These are phyloP conservation scores for Calameuta filiformis DNA, from an alignment of 2,888 invertebrate species.

Conservation along the genomic window DNA sequence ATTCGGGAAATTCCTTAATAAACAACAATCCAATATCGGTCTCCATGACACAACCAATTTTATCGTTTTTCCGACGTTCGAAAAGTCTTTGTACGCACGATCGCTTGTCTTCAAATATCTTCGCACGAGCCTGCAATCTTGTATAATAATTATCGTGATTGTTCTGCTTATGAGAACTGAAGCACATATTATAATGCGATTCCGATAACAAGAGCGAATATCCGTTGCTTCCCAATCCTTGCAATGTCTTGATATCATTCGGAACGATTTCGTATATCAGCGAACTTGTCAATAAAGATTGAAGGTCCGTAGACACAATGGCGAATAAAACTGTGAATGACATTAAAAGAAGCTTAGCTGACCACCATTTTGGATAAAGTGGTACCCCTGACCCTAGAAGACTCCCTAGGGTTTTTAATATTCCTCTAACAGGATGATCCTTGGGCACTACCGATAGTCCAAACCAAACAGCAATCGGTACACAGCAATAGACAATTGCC, in stretches of 20 bases:
- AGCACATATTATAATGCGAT: background rate
- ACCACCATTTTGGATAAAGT: background rate
- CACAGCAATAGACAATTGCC: background rate
- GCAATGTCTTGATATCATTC: background rate
- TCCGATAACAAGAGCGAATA: background rate
- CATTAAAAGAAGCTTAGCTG: background rate
- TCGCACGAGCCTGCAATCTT: background rate
- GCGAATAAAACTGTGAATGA: background rate
- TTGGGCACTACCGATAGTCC: background rate
- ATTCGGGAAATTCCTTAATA: background rate
- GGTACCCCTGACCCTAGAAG: background rate
- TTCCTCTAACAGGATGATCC: background rate
- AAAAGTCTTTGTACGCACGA: background rate
- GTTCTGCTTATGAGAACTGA: background rate
- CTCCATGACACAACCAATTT: background rate
- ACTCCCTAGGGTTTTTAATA: background rate
- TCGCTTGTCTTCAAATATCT: background rate
- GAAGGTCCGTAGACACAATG: background rate
- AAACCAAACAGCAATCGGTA: background rate
- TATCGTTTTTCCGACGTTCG: background rate
- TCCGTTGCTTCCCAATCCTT: background rate
- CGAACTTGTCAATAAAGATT: background rate
- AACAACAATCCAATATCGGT: background rate
- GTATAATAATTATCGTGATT: background rate
- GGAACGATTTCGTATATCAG: background rate